These are phyloP conservation scores for Micrastur ruficollis DNA, from an alignment of 2,797 vertebrate species.

Conservation along the genomic window DNA sequence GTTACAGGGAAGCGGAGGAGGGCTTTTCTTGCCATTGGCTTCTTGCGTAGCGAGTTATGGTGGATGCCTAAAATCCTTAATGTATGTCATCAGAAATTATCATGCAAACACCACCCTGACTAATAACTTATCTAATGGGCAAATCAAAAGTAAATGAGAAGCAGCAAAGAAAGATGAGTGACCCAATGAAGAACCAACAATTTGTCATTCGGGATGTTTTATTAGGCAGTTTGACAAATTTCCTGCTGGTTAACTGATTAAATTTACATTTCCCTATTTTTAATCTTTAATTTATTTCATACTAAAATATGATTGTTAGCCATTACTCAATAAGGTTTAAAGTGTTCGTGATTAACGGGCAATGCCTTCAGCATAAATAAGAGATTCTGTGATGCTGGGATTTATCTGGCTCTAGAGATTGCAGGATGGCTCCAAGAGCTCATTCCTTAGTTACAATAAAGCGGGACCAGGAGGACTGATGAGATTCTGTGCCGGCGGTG, in stretches of 20 bases:
- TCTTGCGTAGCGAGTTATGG: not conserved
- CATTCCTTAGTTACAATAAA: conserved; percentile 16
- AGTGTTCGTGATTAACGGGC: conserved; percentile 6
- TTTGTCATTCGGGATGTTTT: conserved; percentile 31
- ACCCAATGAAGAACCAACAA: not conserved
- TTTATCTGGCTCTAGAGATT: not conserved
- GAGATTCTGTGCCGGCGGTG: not conserved
- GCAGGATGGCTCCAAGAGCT: not conserved
- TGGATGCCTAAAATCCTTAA: not conserved
- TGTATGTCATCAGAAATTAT: not conserved
- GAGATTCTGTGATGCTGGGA: not conserved
- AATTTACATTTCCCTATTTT: conserved; percentile 33
- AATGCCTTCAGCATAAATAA: conserved; percentile 12
- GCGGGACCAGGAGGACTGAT: not conserved
- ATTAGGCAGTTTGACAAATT: conserved; percentile 28
- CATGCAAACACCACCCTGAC: not conserved
- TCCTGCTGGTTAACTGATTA: not conserved
- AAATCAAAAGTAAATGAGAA: conserved; percentile 3
- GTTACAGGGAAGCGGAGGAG: not conserved
- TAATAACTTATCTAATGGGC: not conserved
- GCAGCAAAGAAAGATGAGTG: not conserved
- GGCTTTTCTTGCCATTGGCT: not conserved
- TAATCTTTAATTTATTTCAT: conserved; percentile 40
- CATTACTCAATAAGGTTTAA: conserved; percentile 35
- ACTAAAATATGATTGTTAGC: conserved; percentile 10